Percentiles rank a stretch among this genome's conserved stretches.
phyloP scores from a whole-genome alignment of 1,140 invertebrate genomes.

The Pseudomyrmex dendroicus region DNA sequence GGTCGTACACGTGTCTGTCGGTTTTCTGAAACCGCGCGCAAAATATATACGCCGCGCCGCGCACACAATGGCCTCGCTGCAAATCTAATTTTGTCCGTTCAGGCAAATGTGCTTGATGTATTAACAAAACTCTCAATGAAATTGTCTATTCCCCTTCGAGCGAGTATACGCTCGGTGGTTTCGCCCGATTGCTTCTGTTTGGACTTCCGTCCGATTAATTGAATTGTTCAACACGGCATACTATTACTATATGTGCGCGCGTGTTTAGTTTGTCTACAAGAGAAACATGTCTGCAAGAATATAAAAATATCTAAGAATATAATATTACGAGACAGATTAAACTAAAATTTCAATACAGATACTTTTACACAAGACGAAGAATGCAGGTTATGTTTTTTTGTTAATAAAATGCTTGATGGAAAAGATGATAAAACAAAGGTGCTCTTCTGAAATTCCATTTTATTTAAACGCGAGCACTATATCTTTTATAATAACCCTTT shows the following conservation, averaged over 20 bases:
- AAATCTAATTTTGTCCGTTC: neutral
- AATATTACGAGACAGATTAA: no score
- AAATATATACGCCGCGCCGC: no score
- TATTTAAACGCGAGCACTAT: no score
- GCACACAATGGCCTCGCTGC: neutral
- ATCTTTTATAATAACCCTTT: no score
- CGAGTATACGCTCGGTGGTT: neutral
- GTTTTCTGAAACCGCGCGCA: slow-evolving; percentile 11
- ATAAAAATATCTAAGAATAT: no score
- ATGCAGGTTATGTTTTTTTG: no score
- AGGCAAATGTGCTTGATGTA: neutral
- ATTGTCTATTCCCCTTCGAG: neutral
- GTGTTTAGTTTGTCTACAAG: neutral
- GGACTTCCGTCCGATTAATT: slow-evolving; percentile 11
- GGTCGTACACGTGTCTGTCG: neutral
- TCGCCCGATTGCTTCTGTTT: slow-evolving; percentile 20
- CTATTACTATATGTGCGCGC: neutral
- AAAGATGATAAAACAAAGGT: no score
- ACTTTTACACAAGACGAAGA: no score
- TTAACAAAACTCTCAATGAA: slow-evolving; percentile 19
- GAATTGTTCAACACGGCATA: neutral
- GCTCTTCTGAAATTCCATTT: no score
- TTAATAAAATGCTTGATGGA: no score
- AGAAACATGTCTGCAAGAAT: neutral
- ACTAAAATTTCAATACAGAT: no score